Conservation (phyloP, 2,888 invertebrate species). For the Scaptomyza caliginosa region DNA sequence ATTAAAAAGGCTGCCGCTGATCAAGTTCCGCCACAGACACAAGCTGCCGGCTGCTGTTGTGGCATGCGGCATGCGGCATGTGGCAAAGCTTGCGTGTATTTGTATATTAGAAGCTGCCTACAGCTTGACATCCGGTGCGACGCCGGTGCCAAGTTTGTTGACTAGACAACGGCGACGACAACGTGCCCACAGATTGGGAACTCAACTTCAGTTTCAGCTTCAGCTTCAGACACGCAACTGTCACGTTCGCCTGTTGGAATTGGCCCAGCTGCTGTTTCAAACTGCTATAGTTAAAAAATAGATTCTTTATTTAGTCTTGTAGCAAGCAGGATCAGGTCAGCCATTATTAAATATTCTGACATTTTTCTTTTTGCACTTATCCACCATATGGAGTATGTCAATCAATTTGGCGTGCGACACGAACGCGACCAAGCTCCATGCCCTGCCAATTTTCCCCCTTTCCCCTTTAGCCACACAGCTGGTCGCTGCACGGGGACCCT, state of each 20-base stretch:
- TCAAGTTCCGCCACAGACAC: slow-evolving; percentile 51
- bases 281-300: too few relatives aligned
- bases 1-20: slow-evolving; percentile 70
- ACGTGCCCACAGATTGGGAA: slow-evolving; percentile 21
- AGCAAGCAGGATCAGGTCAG: too few relatives aligned
- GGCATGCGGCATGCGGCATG: slow-evolving; percentile 23
- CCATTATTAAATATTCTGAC: not conserved
- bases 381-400: slow-evolving; percentile 48
- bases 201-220: not conserved
- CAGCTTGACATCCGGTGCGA: slow-evolving; percentile 73
- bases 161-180: slow-evolving; percentile 36
- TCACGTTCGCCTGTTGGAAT: slow-evolving; percentile 65
- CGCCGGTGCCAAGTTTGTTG: slow-evolving; percentile 69
- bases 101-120: slow-evolving; percentile 58
- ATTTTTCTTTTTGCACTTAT: slow-evolving; percentile 8
- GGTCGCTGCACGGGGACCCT: slow-evolving; percentile 7
- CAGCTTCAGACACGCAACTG: slow-evolving; percentile 52
- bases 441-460: not conserved
- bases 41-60: slow-evolving; percentile 26
- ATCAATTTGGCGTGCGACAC: slow-evolving; percentile 43
- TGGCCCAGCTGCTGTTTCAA: slow-evolving; percentile 46
- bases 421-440: slow-evolving; percentile 17
- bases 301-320: too few relatives aligned
- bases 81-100: slow-evolving; percentile 40
- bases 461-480: not conserved